Conservation (phyloP, 30 jellyfish, hydroid and myxozoan species). For the Aurelia aurita complex sp. Pacific region DNA sequence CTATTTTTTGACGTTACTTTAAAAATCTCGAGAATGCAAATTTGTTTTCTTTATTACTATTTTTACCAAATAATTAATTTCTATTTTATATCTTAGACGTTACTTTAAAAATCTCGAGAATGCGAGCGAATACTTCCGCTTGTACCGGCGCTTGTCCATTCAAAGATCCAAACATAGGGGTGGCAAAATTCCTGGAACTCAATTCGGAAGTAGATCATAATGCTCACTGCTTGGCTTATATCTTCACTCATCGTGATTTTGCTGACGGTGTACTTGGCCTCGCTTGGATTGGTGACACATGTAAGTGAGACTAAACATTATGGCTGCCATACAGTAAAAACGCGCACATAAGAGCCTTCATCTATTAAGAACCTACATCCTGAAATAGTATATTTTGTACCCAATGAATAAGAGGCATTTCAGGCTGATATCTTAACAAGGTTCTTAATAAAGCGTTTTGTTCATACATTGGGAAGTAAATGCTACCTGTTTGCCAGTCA, state of each 20-base stretch:
- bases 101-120: slow-evolving; percentile 67
- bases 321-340: no score
- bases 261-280: slow-evolving; percentile 96
- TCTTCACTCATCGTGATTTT: slow-evolving; percentile 94
- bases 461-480: no score
- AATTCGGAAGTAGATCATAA: slow-evolving; percentile 86
- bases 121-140: slow-evolving; percentile 66
- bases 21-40: not conserved
- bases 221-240: slow-evolving; percentile 86
- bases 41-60: not conserved
- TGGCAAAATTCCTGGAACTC: slow-evolving; percentile 88
- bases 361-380: no score
- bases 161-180: slow-evolving; percentile 81
- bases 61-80: no score
- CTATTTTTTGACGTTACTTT: slow-evolving; percentile 17
- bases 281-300: slow-evolving; percentile 97
- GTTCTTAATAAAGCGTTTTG: no score
- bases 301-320: slow-evolving; percentile 22
- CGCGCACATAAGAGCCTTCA: no score
- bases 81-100: slow-evolving; percentile 33
- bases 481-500: no score
- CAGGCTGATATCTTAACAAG: no score
- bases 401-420: no score
- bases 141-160: slow-evolving; percentile 18
- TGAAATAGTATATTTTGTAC: no score